Percentiles rank a stretch among this genome's conserved stretches.
phyloP scores from a whole-genome alignment of 2,113 vertebrate genomes.

The Crypturellus undulatus region DNA sequence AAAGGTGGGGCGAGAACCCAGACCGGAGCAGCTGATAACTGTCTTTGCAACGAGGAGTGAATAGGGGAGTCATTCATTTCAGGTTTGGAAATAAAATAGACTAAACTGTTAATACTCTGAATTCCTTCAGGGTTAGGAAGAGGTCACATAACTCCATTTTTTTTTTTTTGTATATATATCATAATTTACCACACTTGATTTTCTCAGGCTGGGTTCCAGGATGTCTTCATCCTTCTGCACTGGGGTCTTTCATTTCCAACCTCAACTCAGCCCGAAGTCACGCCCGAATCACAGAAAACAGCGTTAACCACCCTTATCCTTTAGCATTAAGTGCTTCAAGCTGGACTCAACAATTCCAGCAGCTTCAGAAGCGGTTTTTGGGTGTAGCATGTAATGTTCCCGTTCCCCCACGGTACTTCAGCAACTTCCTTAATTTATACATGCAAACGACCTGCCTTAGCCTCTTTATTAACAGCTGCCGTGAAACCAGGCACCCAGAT shows the following conservation, averaged over 20 bases:
- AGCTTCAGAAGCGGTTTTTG: neutral
- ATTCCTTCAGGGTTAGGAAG: neutral
- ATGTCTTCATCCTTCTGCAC: neutral
- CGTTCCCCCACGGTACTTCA: neutral
- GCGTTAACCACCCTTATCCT: rapidly evolving
- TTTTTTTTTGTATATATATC: no score
- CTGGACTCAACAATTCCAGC: rapidly evolving
- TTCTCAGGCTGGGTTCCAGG: neutral
- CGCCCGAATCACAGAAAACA: neutral
- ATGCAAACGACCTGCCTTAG: neutral
- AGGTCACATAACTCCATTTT: neutral
- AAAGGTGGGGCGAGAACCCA: neutral
- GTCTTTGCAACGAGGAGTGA: neutral
- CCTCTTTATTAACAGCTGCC: neutral
- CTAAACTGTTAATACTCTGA: rapidly evolving
- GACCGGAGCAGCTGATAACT: neutral
- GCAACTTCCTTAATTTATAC: neutral
- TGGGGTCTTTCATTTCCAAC: no score
- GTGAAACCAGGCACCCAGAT: neutral
- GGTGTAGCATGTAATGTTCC: rapidly evolving
- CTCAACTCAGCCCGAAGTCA: rapidly evolving
- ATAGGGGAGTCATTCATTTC: rapidly evolving
- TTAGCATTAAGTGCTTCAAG: rapidly evolving
- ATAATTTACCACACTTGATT: neutral
- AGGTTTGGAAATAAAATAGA: neutral